A percentile compares a stretch with the other conserved stretches of the same genome.
These are phyloP conservation scores for Hystrix cristata DNA, from an alignment of 2,113 vertebrate species.

Conservation along the genomic window DNA sequence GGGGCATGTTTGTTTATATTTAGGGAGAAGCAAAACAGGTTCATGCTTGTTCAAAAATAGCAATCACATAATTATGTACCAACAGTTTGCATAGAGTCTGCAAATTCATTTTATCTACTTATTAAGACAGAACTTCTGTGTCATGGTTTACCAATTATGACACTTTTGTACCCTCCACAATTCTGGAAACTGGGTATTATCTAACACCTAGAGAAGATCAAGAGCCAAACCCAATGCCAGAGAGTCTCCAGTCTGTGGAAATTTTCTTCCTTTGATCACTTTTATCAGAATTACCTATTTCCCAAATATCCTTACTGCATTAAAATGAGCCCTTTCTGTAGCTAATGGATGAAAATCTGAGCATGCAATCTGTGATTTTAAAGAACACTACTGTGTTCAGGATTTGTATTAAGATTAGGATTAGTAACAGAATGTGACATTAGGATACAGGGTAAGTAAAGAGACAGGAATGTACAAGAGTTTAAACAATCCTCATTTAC, in stretches of 20 bases:
- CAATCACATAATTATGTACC: background rate
- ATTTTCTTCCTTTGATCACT: background rate
- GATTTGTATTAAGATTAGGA: background rate
- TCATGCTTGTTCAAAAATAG: conserved; percentile 30
- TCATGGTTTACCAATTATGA: background rate
- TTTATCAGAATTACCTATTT: background rate
- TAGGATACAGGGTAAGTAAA: background rate
- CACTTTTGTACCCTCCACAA: background rate
- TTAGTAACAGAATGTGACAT: background rate
- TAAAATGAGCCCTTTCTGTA: background rate
- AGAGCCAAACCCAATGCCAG: background rate
- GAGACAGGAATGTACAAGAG: background rate
- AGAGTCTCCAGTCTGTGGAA: background rate
- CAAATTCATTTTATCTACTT: background rate
- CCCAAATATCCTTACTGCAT: background rate
- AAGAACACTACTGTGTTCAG: background rate
- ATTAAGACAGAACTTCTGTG: background rate
- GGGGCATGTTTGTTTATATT: background rate
- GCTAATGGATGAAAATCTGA: background rate
- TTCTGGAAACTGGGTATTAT: background rate
- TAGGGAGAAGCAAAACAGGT: background rate
- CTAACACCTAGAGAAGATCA: background rate
- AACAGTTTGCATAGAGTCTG: background rate
- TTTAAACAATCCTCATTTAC: background rate
- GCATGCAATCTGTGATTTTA: background rate